These are phyloP conservation scores for Zhuqinia jingwanae DNA, from an alignment of 2,888 invertebrate genomes.

Conservation along the genomic window DNA sequence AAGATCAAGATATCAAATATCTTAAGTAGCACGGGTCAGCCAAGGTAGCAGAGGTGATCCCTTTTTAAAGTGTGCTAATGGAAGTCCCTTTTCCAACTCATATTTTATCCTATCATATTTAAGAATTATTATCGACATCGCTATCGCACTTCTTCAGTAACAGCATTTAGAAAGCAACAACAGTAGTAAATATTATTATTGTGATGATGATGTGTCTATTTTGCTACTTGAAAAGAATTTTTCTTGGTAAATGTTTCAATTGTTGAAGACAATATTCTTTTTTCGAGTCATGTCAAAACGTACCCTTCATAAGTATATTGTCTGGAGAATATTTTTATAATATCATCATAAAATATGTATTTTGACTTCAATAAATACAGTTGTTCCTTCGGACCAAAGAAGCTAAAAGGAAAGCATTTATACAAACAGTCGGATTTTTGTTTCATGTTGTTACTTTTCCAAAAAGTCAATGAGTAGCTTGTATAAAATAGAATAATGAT, in stretches of 20 bases:
- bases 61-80: slow-evolving; percentile 64
- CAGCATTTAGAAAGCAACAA: slow-evolving; percentile 21
- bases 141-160: slow-evolving; percentile 52
- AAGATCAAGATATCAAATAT: slow-evolving; percentile 16
- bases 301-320: slow-evolving; percentile 53
- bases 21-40: slow-evolving; percentile 52
- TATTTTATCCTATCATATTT: slow-evolving; percentile 39
- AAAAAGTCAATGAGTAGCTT: slow-evolving; percentile 49
- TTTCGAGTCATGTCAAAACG: neutral
- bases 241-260: slow-evolving; percentile 38
- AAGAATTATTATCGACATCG: slow-evolving; percentile 24
- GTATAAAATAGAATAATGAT: neutral
- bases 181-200: slow-evolving; percentile 10
- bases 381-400: neutral
- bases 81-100: slow-evolving; percentile 33
- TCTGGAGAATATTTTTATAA: slow-evolving; percentile 34
- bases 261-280: slow-evolving; percentile 8
- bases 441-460: neutral
- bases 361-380: slow-evolving; percentile 21
- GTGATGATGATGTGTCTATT: neutral
- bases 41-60: neutral
- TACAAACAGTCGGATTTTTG: no score
- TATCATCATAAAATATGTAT: slow-evolving; percentile 55
- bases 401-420: slow-evolving; percentile 29
- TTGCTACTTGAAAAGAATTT: neutral